Evolutionary conservation across 2,113 vertebrate species (phyloP), one percentile per base, ranked within the genome.

Genomic region (Dasyornis broadbenti): DNA sequence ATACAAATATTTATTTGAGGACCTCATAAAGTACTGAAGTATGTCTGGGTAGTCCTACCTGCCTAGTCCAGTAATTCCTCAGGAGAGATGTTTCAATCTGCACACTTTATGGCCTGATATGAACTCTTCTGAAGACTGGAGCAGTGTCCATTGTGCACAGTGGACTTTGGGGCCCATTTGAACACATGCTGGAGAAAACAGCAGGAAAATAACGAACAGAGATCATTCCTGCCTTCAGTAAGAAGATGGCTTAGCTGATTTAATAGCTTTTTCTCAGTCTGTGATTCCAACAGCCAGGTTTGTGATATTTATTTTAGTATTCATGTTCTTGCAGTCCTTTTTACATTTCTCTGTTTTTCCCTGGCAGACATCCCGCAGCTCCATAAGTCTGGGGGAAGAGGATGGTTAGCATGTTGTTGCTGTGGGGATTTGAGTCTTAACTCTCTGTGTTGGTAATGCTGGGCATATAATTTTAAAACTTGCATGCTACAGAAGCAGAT

Each of bases 371-470:
- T 97, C 96, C 96, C 71, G 61, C 88, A 95, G 94, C 96, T 97
- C 94, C 93, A 86, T 90, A 95, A 95, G 96, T 96, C 96, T 97
- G 96, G 95, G 95, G 96, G 95, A 97, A 97, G 95, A 96, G 82
- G 90, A 86, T 95, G 93, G 94, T 96, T 95, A 94, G 88, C 94
- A 92, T 95, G 94, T 97, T 96, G 95, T 96, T 96, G 95, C 95
- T 97, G 95, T 96, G 95, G 93, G 96, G 76, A 96, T 97, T 93
- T 76, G 93, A 96, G 95, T 78, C 83, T 96, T 94, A 94, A 80
- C 92, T 91, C 72, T 95, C 82, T 89, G 42, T 84, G 65, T 81
- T 93, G 72, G 75, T 94, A 92, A 90, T 95, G 72, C 94, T 90
- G 85, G 93, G 93, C 92, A 96, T 90, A 88, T 84, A 60, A 86